Conservation (phyloP, 2,797 vertebrate genomes). For the Cirrhinus molitorella region DNA sequence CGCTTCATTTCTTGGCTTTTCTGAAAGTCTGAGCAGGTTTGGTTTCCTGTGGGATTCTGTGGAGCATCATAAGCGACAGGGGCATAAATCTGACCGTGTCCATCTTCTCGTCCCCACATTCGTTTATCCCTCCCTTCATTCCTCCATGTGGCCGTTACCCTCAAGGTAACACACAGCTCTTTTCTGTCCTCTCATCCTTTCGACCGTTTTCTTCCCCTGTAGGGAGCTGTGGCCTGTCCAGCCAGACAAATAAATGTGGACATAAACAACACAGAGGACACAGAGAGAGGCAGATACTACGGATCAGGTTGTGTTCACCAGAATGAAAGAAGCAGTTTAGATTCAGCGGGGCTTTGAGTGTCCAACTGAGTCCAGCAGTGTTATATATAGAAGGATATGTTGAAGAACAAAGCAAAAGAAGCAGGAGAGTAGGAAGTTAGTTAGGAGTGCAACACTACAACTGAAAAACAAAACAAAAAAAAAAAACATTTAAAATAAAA, state of each 20-base stretch:
- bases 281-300: background rate
- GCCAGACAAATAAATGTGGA: background rate
- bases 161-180: background rate
- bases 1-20: background rate
- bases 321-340: slow-evolving; percentile 5
- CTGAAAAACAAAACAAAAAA: too few species aligned
- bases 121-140: background rate
- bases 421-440: too few species aligned
- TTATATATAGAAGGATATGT: too few species aligned
- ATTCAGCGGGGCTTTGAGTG: background rate
- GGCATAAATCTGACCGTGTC: slow-evolving; percentile 2
- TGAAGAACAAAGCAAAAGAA: too few species aligned
- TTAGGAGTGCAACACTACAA: too few species aligned
- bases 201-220: background rate
- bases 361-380: background rate
- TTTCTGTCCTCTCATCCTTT: background rate
- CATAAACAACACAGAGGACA: slow-evolving; percentile 20
- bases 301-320: background rate
- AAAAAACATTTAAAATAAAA: too few species aligned
- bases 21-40: background rate
- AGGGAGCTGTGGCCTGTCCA: slow-evolving; percentile 10
- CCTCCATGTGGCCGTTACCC: background rate
- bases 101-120: background rate
- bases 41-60: background rate
- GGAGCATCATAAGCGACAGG: background rate